A percentile compares a stretch with the other conserved stretches of the same genome.
Evolutionary conservation across 2,797 vertebrate species (phyloP).

Genomic region (Propithecus deckenii): DNA sequence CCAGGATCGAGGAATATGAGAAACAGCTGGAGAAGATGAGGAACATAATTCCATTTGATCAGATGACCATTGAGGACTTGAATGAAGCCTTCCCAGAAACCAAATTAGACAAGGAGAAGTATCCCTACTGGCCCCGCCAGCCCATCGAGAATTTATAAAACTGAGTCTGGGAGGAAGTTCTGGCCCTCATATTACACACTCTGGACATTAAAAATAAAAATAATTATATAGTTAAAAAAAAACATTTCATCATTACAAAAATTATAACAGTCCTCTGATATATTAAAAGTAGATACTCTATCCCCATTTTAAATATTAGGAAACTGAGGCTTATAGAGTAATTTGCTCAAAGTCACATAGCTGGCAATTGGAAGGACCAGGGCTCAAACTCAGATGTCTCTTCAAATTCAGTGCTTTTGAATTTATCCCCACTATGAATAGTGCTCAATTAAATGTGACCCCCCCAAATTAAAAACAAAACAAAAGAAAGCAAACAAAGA

Average conservation of each 20-base stretch:
- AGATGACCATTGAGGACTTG: conserved; percentile 92
- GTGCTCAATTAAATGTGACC: not conserved
- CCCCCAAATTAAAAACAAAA: not conserved
- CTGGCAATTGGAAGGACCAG: not conserved
- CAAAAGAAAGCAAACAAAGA: not conserved
- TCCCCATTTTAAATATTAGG: conserved; percentile 6
- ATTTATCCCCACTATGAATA: not conserved
- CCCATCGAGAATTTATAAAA: conserved; percentile 91
- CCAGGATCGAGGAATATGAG: not conserved
- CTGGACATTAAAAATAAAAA: conserved; percentile 74
- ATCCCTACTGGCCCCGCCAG: conserved; percentile 95
- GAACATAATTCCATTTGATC: conserved; percentile 93
- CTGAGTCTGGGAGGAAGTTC: not conserved
- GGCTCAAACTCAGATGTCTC: not conserved
- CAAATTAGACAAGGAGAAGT: conserved; percentile 92
- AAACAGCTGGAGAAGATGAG: conserved; percentile 87
- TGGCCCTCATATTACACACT: not conserved
- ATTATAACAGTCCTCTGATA: not conserved
- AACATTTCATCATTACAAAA: not conserved
- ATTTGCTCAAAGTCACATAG: not conserved
- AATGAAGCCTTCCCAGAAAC: conserved; percentile 91
- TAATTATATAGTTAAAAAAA: conserved; percentile 53
- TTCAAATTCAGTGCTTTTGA: conserved; percentile 18
- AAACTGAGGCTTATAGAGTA: not conserved
- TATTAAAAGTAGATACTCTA: not conserved